A percentile compares a stretch with the other conserved stretches of the same genome.
phyloP scores from a whole-genome alignment of 2,797 vertebrate genomes.

The Danio jaintianensis region DNA sequence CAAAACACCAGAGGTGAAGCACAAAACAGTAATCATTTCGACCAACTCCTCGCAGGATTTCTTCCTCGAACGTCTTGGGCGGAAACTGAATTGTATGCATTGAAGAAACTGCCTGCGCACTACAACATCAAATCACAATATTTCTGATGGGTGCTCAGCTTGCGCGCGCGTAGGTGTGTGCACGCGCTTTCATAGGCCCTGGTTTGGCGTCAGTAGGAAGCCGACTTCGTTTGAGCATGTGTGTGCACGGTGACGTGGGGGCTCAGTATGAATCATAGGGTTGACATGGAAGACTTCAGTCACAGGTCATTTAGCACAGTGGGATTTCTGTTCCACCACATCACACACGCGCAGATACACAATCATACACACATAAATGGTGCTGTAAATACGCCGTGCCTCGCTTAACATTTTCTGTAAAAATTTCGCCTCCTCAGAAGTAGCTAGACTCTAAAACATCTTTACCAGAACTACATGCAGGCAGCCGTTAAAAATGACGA shows the following conservation, averaged over 20 bases:
- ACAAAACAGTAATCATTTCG: slow-evolving; percentile 37
- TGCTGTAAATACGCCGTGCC: slow-evolving; percentile 22
- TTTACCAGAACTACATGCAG: slow-evolving; percentile 20
- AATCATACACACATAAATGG: slow-evolving; percentile 15
- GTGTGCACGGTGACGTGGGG: slow-evolving; percentile 47
- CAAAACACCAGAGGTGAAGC: slow-evolving; percentile 37
- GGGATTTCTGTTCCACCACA: slow-evolving; percentile 48
- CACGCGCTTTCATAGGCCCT: slow-evolving; percentile 14
- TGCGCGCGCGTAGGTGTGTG: slow-evolving; percentile 19
- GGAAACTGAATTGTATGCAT: not conserved
- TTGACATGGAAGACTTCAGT: slow-evolving; percentile 58
- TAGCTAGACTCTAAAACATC: not conserved
- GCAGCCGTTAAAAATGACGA: slow-evolving; percentile 21
- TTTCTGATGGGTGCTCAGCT: slow-evolving; percentile 4
- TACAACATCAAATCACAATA: slow-evolving; percentile 17
- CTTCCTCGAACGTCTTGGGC: not conserved
- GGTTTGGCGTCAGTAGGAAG: slow-evolving; percentile 36
- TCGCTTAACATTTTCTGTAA: not conserved
- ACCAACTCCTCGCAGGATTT: slow-evolving; percentile 9
- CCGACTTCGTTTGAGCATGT: slow-evolving; percentile 43
- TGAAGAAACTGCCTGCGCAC: not conserved
- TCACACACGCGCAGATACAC: slow-evolving; percentile 37
- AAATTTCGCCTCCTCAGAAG: not conserved
- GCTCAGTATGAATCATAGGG: slow-evolving; percentile 56
- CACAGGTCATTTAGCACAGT: slow-evolving; percentile 61